Percentiles rank a stretch among this genome's conserved stretches.
These are phyloP conservation scores for Ptilonorhynchus violaceus DNA, from an alignment of 2,113 vertebrate genomes.

Conservation along the genomic window DNA sequence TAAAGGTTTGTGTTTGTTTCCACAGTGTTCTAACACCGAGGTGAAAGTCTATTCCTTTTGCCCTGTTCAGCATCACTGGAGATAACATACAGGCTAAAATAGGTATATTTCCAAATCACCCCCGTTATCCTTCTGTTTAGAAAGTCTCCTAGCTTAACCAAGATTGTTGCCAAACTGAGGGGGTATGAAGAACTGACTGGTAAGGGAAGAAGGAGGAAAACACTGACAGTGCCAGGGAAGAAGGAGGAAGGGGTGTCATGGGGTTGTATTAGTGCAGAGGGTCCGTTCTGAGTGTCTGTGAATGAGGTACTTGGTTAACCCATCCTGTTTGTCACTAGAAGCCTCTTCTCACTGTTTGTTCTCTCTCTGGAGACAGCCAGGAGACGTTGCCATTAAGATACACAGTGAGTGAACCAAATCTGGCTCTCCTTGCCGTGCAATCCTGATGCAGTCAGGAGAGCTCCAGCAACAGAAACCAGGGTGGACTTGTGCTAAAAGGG, in stretches of 20 bases:
- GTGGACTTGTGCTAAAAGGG: not conserved
- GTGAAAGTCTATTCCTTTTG: not conserved
- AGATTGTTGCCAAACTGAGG: not conserved
- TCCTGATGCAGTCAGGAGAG: not conserved
- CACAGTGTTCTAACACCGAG: not conserved
- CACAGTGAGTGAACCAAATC: not conserved
- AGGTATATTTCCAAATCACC: not conserved
- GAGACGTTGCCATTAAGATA: not conserved
- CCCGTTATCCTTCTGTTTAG: not conserved
- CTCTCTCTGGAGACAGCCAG: not conserved
- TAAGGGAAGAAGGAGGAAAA: not conserved
- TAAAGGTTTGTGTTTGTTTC: conserved; percentile 1
- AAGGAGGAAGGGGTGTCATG: not conserved
- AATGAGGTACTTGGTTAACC: not conserved
- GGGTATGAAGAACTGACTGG: not conserved
- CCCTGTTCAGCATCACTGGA: not conserved
- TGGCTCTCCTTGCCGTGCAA: not conserved
- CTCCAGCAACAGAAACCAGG: not conserved
- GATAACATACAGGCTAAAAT: not conserved
- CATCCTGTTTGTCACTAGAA: not conserved
- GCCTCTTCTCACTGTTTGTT: not conserved
- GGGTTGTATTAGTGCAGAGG: not conserved
- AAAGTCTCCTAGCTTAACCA: not conserved
- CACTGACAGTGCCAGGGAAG: not conserved
- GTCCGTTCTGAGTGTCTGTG: not conserved